These are phyloP conservation scores for Syngnathus floridae DNA, from an alignment of 2,113 vertebrate species.

Conservation along the genomic window DNA sequence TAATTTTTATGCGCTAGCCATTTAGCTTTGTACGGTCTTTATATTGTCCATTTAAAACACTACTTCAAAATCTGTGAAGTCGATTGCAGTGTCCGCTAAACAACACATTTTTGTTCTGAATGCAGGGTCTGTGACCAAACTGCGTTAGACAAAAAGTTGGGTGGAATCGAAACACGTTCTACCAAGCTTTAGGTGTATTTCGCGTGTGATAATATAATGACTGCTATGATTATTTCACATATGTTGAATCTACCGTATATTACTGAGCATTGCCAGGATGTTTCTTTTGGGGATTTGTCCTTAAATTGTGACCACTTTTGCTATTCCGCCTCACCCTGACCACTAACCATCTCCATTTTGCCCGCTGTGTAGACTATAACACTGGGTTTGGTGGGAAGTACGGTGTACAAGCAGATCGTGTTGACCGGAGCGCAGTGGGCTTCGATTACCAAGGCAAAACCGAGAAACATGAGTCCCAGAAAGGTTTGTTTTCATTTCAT, in stretches of 20 bases:
- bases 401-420: slow-evolving; percentile 74
- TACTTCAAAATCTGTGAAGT: no score
- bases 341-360: not conserved
- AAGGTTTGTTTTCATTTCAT: slow-evolving; percentile 67
- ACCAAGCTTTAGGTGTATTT: no score
- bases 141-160: no score
- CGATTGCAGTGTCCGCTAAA: no score
- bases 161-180: no score
- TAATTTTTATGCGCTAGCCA: no score
- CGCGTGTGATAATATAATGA: not conserved
- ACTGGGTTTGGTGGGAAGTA: slow-evolving; percentile 71
- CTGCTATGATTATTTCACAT: not conserved
- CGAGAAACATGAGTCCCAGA: slow-evolving; percentile 93
- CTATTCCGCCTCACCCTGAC: slow-evolving; percentile 33
- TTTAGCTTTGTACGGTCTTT: no score
- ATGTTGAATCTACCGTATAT: not conserved
- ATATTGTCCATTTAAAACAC: no score
- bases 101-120: no score
- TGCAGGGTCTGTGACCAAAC: no score
- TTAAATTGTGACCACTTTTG: not conserved
- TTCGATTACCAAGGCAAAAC: slow-evolving; percentile 93
- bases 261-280: not conserved
- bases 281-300: not conserved
- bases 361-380: slow-evolving; percentile 68
- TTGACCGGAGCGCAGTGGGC: slow-evolving; percentile 88